phyloP scores from a whole-genome alignment of 2,113 vertebrate species.

The Erythrolamprus reginae region DNA sequence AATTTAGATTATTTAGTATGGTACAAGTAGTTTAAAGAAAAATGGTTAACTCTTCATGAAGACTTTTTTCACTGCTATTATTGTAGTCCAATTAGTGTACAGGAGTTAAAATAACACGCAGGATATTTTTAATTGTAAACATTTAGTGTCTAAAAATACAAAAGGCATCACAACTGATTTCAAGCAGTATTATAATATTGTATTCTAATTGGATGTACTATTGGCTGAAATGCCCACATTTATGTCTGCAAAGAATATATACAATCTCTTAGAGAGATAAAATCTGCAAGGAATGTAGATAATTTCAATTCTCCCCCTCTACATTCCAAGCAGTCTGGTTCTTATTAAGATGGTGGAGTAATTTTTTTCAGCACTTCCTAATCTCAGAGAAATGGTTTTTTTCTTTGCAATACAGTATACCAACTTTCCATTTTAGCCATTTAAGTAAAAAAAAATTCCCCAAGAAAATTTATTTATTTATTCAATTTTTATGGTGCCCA shows the following conservation, averaged over 20 bases:
- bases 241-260: background rate
- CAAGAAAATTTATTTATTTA: too few relatives aligned
- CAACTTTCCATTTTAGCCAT: too few relatives aligned
- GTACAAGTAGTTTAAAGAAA: background rate
- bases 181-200: background rate
- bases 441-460: too few relatives aligned
- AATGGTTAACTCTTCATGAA: background rate
- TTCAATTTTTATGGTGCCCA: too few relatives aligned
- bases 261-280: background rate
- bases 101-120: background rate
- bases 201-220: background rate
- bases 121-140: background rate
- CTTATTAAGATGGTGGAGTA: background rate
- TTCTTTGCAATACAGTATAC: too few relatives aligned
- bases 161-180: background rate
- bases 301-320: background rate
- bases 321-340: background rate
- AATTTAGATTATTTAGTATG: background rate
- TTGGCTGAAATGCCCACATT: background rate
- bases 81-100: background rate
- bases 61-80: background rate
- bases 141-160: background rate
- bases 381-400: background rate
- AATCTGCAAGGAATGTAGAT: background rate
- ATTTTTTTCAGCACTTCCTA: background rate